phyloP scores from a whole-genome alignment of 37 sponge, comb jelly and placozoan species.

The Bolinopsis microptera region DNA sequence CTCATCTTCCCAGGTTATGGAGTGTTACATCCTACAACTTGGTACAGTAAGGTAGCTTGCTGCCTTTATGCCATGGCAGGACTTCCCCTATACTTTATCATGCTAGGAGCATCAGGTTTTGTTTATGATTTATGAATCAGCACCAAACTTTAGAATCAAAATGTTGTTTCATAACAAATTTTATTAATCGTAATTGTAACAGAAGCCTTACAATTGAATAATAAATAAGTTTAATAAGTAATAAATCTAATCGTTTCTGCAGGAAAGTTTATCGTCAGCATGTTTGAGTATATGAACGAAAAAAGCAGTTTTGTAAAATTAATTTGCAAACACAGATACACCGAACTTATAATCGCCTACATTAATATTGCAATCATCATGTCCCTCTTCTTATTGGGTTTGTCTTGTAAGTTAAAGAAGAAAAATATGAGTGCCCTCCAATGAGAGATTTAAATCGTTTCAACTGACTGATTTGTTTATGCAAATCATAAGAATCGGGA shows the following conservation, averaged over 20 bases:
- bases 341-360: constrained; percentile 39
- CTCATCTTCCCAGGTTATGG: constrained; percentile 35
- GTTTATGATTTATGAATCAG: neutral
- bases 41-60: constrained; percentile 22
- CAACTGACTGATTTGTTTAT: too few relatives aligned
- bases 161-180: neutral
- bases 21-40: neutral
- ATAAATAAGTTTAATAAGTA: too few relatives aligned
- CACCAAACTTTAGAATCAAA: neutral
- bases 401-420: constrained; percentile 42
- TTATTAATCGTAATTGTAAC: neutral
- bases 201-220: too few relatives aligned
- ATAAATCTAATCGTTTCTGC: neutral
- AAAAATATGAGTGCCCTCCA: too few relatives aligned
- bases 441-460: too few relatives aligned
- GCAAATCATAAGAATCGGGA: too few relatives aligned
- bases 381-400: constrained; percentile 37
- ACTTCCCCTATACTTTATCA: constrained; percentile 42
- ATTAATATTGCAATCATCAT: constrained; percentile 45
- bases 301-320: constrained; percentile 5
- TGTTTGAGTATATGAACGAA: constrained; percentile 57
- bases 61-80: constrained; percentile 26
- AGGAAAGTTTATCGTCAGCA: constrained; percentile 56
- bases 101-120: constrained; percentile 61
- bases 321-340: constrained; percentile 22